phyloP scores from a whole-genome alignment of 2,113 vertebrate species.

The Andinoacara biseriatus region DNA sequence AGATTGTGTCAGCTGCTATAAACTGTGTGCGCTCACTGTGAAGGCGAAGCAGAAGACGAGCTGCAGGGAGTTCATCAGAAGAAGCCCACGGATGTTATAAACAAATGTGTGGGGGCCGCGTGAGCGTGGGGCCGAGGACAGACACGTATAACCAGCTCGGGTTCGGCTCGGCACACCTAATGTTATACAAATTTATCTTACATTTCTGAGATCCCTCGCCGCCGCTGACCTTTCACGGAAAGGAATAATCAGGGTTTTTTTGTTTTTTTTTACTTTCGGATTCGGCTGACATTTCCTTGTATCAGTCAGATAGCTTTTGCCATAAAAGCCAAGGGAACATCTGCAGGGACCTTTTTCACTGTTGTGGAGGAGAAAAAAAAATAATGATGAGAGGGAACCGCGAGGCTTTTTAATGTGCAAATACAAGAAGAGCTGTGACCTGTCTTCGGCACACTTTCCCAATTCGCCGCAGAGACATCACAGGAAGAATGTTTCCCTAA shows the following conservation, averaged over 20 bases:
- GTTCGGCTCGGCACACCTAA: slow-evolving; percentile 14
- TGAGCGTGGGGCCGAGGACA: background rate
- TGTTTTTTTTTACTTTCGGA: slow-evolving; percentile 42
- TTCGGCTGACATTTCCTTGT: slow-evolving; percentile 71
- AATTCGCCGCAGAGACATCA: slow-evolving; percentile 17
- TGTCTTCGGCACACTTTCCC: slow-evolving; percentile 7
- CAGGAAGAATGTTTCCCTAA: slow-evolving; percentile 27
- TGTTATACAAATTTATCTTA: slow-evolving; percentile 54
- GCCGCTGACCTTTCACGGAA: slow-evolving; percentile 66
- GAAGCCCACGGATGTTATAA: slow-evolving; percentile 7
- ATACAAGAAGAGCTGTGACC: slow-evolving; percentile 44
- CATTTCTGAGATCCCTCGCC: slow-evolving; percentile 44
- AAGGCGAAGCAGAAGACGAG: slow-evolving; percentile 26
- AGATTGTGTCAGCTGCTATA: slow-evolving; percentile 7
- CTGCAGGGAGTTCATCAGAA: slow-evolving; percentile 15
- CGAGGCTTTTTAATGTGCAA: slow-evolving; percentile 53
- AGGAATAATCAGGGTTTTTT: slow-evolving; percentile 66
- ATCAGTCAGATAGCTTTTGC: slow-evolving; percentile 62
- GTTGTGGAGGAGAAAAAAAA: background rate
- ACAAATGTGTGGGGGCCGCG: background rate
- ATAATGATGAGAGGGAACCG: slow-evolving; percentile 36
- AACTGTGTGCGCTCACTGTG: background rate
- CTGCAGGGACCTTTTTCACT: slow-evolving; percentile 46
- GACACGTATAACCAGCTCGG: background rate
- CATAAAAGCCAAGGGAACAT: slow-evolving; percentile 61